Evolutionary conservation across 2,113 vertebrate genomes (phyloP).

Genomic region (Oophaga pumilio): DNA sequence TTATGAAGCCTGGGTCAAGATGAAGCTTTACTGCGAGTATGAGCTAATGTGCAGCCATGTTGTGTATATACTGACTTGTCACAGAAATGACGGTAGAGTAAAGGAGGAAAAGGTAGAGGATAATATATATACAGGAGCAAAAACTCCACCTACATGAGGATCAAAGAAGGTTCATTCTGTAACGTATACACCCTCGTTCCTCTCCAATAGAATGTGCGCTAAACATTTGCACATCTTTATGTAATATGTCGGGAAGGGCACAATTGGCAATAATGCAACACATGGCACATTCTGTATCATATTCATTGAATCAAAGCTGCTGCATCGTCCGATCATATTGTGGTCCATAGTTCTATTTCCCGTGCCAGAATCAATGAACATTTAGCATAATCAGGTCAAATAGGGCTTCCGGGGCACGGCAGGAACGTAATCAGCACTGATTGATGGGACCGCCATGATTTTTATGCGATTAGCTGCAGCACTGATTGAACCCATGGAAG

Average conservation of each 20-base stretch:
- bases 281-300: neutral
- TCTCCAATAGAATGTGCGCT: neutral
- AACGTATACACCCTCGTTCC: neutral
- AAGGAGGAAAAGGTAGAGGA: neutral
- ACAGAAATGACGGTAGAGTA: neutral
- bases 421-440: neutral
- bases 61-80: too few species aligned
- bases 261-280: neutral
- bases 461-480: neutral
- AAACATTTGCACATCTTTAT: neutral
- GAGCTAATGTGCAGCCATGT: too few species aligned
- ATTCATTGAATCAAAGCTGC: neutral
- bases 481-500: neutral
- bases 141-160: neutral
- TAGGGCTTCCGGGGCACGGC: neutral
- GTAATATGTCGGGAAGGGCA: neutral
- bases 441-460: neutral
- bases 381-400: neutral
- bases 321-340: neutral
- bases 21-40: too few species aligned
- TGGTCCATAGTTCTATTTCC: neutral
- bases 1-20: too few species aligned
- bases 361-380: neutral
- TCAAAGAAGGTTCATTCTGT: neutral
- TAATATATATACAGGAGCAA: neutral